These are phyloP conservation scores for Synanthedon formicaeformis DNA, from an alignment of 2,888 invertebrate genomes.

Conservation along the genomic window DNA sequence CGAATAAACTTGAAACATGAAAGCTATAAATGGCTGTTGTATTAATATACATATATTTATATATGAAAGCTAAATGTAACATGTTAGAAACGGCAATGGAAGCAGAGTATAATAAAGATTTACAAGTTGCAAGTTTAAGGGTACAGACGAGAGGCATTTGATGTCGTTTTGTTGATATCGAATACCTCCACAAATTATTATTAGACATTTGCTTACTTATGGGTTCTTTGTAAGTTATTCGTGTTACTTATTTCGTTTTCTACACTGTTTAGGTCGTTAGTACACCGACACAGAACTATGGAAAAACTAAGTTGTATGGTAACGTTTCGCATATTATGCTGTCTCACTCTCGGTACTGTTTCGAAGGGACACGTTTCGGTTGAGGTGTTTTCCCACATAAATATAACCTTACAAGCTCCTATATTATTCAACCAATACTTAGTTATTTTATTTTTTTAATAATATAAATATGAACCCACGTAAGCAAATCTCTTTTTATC, in stretches of 20 bases:
- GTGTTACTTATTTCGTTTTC: too few relatives aligned
- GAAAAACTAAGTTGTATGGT: too few relatives aligned
- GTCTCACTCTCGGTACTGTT: too few relatives aligned
- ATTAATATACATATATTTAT: too few relatives aligned
- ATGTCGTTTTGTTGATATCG: slow-evolving; percentile 5
- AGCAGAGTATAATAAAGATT: slow-evolving; percentile 5
- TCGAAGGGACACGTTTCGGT: too few relatives aligned
- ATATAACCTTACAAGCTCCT: not conserved
- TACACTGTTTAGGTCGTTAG: too few relatives aligned
- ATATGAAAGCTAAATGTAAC: too few relatives aligned
- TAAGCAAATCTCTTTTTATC: slow-evolving; percentile 32
- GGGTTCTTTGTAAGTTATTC: slow-evolving; percentile 4
- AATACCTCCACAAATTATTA: slow-evolving; percentile 9
- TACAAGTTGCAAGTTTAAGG: slow-evolving; percentile 1
- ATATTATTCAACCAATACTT: too few relatives aligned
- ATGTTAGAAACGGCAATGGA: slow-evolving; percentile 10
- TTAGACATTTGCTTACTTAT: slow-evolving; percentile 12
- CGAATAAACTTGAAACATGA: too few relatives aligned
- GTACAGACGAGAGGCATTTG: not conserved
- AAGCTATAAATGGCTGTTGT: too few relatives aligned
- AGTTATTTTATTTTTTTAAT: not conserved
- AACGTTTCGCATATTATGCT: too few relatives aligned
- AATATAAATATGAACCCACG: slow-evolving; percentile 3
- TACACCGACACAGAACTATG: too few relatives aligned
- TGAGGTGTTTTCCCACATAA: not conserved